Percentiles rank a stretch among this genome's conserved stretches.
Conservation (phyloP, 2,888 invertebrate species). For the Caenorhabditis panamensis region DNA sequence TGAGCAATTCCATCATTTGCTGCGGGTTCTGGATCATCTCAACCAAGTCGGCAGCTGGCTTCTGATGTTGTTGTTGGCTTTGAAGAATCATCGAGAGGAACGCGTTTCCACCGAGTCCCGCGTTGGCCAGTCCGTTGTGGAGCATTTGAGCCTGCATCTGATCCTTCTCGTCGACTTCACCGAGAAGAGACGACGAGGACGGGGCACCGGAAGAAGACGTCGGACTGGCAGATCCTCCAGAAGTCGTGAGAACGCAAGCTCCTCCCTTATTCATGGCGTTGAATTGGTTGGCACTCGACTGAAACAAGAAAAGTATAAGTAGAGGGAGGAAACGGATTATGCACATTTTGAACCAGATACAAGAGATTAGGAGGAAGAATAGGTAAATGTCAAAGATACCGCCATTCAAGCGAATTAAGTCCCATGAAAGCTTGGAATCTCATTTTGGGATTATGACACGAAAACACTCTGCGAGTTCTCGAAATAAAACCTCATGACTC, state of each 20-base stretch:
- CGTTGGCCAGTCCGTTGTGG: conserved; percentile 9
- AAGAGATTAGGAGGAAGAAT: conserved; percentile 4
- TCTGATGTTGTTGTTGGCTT: conserved; percentile 34
- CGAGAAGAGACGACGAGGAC: conserved; percentile 39
- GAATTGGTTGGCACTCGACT: conserved; percentile 53
- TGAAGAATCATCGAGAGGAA: conserved; percentile 32
- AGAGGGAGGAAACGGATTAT: conserved; percentile 12
- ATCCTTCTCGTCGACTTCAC: conserved; percentile 42
- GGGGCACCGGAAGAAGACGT: conserved; percentile 61
- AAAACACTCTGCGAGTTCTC: conserved; percentile 10
- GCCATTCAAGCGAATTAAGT: background rate
- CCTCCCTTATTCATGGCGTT: conserved; percentile 54
- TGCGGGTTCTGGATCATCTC: conserved; percentile 28
- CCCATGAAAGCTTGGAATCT: background rate
- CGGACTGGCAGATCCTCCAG: conserved; percentile 56
- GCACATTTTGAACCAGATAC: conserved; percentile 18
- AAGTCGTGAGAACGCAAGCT: conserved; percentile 32
- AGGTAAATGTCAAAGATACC: background rate
- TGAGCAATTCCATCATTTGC: conserved; percentile 35
- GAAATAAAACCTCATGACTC: conserved; percentile 34
- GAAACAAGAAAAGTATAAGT: no score
- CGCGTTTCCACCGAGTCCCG: background rate
- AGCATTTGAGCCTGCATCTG: conserved; percentile 20
- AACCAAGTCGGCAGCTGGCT: background rate
- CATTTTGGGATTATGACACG: conserved; percentile 18